A percentile compares a stretch with the other conserved stretches of the same genome.
Evolutionary conservation across 2,797 vertebrate genomes (phyloP).

Genomic region (Gambusia yucatana): DNA sequence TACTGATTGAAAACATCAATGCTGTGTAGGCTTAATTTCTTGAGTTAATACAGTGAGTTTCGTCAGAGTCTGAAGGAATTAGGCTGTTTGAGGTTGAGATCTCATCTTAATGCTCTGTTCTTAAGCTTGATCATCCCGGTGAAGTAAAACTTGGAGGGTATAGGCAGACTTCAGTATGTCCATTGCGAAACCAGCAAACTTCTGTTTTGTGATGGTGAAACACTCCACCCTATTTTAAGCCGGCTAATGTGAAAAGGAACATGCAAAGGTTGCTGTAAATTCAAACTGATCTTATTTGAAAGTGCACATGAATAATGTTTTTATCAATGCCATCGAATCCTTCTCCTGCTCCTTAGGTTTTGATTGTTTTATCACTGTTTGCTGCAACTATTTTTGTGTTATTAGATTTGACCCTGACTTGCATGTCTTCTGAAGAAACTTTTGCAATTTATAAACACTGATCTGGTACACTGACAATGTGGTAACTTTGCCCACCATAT

Average conservation of each 20-base stretch:
- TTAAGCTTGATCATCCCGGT: neutral
- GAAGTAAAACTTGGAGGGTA: neutral
- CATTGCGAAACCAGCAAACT: neutral
- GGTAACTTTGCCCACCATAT: constrained; percentile 47
- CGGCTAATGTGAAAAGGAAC: neutral
- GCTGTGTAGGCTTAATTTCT: neutral
- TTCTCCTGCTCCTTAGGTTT: constrained; percentile 32
- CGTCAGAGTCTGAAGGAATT: neutral
- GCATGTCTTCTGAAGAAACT: constrained; percentile 62
- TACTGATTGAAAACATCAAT: neutral
- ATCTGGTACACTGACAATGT: constrained; percentile 62
- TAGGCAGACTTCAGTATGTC: neutral
- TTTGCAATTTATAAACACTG: constrained; percentile 56
- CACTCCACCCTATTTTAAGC: constrained; percentile 21
- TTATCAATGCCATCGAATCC: constrained; percentile 17
- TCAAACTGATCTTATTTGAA: constrained; percentile 52
- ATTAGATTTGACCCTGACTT: constrained; percentile 63
- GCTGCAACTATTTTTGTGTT: constrained; percentile 52
- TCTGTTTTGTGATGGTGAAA: constrained; percentile 15
- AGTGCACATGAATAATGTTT: constrained; percentile 47
- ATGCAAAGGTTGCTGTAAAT: constrained; percentile 12
- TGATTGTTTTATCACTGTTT: constrained; percentile 59
- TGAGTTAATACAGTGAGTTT: neutral
- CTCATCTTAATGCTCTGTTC: neutral
- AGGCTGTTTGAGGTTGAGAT: neutral